Evolutionary conservation across 2,888 invertebrate genomes (phyloP).

Genomic region (Graphium colonna): DNA sequence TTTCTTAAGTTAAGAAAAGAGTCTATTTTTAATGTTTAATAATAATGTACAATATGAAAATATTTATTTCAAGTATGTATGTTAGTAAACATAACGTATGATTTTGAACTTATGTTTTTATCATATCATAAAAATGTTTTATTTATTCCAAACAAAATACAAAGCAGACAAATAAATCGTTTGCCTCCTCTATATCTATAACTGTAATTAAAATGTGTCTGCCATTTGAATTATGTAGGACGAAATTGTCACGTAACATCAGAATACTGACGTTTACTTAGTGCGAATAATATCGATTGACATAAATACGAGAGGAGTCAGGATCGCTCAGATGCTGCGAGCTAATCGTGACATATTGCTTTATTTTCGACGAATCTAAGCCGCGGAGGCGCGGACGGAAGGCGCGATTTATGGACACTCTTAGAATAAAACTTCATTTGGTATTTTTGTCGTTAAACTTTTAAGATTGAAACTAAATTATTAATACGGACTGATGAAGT

Average conservation of each 20-base stretch:
- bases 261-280: neutral
- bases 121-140: too few species aligned
- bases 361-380: constrained; percentile 45
- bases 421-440: constrained; percentile 13
- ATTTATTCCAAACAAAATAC: too few species aligned
- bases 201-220: too few species aligned
- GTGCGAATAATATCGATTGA: constrained; percentile 1
- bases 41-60: too few species aligned
- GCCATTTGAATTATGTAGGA: neutral
- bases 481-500: neutral
- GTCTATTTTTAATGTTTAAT: too few species aligned
- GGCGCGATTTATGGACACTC: neutral
- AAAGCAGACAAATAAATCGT: too few species aligned
- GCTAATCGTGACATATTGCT: constrained; percentile 40
- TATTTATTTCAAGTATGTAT: too few species aligned
- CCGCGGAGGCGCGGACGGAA: constrained; percentile 30
- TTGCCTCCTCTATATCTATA: too few species aligned
- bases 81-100: too few species aligned
- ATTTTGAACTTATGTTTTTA: too few species aligned
- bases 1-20: too few species aligned
- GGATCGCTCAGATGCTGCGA: constrained; percentile 2
- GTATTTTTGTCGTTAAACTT: too few species aligned
- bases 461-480: constrained; percentile 1
- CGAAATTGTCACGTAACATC: neutral
- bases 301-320: neutral